Evolutionary conservation across 2,888 invertebrate genomes (phyloP), one percentile per base, ranked within the genome.

Genomic region (Tenthredo distinguenda): DNA sequence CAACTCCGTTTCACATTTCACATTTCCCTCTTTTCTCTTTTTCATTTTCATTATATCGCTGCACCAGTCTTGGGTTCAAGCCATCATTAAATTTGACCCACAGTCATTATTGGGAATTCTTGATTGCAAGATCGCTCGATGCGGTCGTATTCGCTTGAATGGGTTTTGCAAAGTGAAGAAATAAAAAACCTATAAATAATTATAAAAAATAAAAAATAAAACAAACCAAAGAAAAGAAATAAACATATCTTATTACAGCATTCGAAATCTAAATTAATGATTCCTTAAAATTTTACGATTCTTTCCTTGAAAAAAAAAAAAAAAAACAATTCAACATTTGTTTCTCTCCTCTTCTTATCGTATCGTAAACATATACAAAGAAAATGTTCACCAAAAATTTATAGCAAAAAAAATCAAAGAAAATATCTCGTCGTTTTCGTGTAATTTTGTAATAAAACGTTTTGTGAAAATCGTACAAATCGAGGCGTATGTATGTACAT

Each of bases 71-170:
- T 62, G 77, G 85, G 84, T 76, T 62, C 68, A 50, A 79, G 81
- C 79, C 85, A 76, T 88, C 87, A 86, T 88, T 88, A 88, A 88
- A 87, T 86, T 86, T 87, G 88, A 88, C 88, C 88, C 83, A 85
- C 85, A 87, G 86, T 86, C 86, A 84, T 87, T 87, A 87, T 87
- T 85, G 86, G 86, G 74, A 86, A 83, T 87, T 85, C 81, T 72
- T 88, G 85, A 87, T 86, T 87, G 86, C 87, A 62, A 83, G 55
- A 65, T 58, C 77, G 37, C 31, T 76, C 68, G 71, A 85, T 18
- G 18, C n/a, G 7, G 55, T 6, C n/a, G 43, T 12, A 58, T 55
- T 40, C 55, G 31, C 79, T 43, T 72, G 65, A 74, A 26, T n/a
- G 47, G 26, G 31, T 34, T 31, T 65, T 37, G 50, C 58, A 43